Percentiles rank a stretch among this genome's conserved stretches.
These are phyloP conservation scores for Uropetala carovei DNA, from an alignment of 2,888 invertebrate genomes.

Conservation along the genomic window DNA sequence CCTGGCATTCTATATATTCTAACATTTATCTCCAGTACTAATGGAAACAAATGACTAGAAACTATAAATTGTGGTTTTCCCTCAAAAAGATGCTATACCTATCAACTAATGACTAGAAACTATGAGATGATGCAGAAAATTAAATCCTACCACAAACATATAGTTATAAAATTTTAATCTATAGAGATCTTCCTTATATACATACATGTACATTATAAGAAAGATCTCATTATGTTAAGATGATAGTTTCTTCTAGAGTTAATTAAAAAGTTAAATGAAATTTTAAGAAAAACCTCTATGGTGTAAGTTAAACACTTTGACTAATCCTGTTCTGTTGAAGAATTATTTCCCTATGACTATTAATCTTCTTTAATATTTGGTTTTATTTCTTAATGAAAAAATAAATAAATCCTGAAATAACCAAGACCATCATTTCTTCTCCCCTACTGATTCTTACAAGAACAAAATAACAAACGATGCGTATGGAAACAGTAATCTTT, in stretches of 20 bases:
- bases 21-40: slow-evolving; percentile 41
- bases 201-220: not conserved
- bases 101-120: slow-evolving; percentile 29
- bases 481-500: not conserved
- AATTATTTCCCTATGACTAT: not conserved
- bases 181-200: not conserved
- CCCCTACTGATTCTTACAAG: not conserved
- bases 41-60: slow-evolving; percentile 15
- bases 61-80: slow-evolving; percentile 24
- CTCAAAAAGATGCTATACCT: slow-evolving; percentile 21
- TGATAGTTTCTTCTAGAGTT: too few species aligned
- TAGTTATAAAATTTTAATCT: too few species aligned
- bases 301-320: too few species aligned
- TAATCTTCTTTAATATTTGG: not conserved
- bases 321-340: too few species aligned
- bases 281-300: too few species aligned
- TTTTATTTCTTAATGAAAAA: not conserved
- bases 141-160: too few species aligned
- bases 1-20: slow-evolving; percentile 47
- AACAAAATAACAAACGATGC: not conserved
- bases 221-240: too few species aligned
- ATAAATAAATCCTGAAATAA: slow-evolving; percentile 22
- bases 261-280: too few species aligned
- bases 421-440: not conserved
- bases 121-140: slow-evolving; percentile 11